Conservation (phyloP, 2,888 invertebrate species). For the Rhodophaea formosa region DNA sequence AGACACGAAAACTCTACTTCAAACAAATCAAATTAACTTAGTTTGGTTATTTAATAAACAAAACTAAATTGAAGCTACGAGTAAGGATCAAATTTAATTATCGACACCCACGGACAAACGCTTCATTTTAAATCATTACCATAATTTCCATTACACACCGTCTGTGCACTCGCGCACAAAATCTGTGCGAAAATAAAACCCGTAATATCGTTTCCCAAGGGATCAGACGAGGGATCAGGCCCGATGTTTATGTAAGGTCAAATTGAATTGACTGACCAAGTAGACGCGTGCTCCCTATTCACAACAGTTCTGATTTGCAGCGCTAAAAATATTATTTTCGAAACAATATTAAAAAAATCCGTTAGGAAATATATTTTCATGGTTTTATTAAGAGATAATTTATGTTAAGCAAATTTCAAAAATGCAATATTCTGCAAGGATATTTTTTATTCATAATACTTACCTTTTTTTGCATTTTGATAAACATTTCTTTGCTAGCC, state of each 20-base stretch:
- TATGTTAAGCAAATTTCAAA: too few species aligned
- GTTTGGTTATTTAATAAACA: neutral
- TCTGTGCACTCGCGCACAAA: constrained; percentile 3
- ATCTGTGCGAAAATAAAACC: constrained; percentile 6
- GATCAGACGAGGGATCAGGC: constrained; percentile 13
- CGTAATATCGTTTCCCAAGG: constrained; percentile 8
- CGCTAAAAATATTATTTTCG: neutral
- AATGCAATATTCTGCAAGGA: too few species aligned
- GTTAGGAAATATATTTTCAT: too few species aligned
- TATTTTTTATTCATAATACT: too few species aligned
- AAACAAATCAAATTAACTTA: neutral
- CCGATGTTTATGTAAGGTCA: constrained; percentile 13
- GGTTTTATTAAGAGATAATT: too few species aligned
- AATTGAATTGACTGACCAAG: constrained; percentile 17
- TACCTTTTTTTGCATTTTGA: too few species aligned
- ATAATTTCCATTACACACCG: constrained; percentile 10
- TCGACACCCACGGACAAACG: neutral
- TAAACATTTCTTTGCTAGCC: too few species aligned
- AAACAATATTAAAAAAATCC: too few species aligned
- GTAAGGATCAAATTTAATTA: neutral
- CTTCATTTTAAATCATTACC: constrained; percentile 7
- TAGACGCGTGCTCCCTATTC: neutral
- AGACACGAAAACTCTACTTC: neutral
- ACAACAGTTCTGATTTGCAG: neutral
- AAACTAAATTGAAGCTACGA: neutral